Base-by-base conservation (phyloP, 1,140 invertebrate species). In the Frieseomelitta varia region DNA sequence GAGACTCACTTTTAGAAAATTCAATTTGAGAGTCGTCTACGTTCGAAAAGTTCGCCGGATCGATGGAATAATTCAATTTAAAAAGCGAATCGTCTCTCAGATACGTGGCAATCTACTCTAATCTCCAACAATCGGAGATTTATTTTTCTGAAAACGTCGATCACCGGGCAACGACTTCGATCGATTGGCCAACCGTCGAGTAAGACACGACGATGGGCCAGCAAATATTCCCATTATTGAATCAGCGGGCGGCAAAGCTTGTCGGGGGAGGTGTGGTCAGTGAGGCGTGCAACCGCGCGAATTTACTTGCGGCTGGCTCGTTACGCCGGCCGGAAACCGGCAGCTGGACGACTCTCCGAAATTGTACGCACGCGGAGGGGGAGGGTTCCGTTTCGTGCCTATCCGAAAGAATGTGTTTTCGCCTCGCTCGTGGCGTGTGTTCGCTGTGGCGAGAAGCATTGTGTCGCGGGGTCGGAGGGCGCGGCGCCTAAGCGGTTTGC, bases 401-500 rank as follows among this genome's bases (percentile, higher is more conserved):
- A 55, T 53, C 17, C 27, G n/a, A 55, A 75, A 81, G 69, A 74
- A 81, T 63, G 51, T 27, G 68, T 69, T 34, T 47, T 30, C 30
- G 30, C 30, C 30, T 30, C 30, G 53, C 17, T 11, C n/a, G 55
- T n/a, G n/a, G n/a, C n/a, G n/a, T 11, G 39, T 24, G 69, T 51
- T 21, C 27, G 24, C 12, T 69, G 53, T 56, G 21, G 12, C 53
- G 65, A 71, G 71, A 80, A 61, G 34, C 34, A 8, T 6, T 8
- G 39, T 80, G 55, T 30, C 53, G 30, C 27, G 30, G 8, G 19
- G 10, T 19, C 65, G 39, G 39, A 30, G 65, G 15, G 24, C 55
- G 47, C 30, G 67, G 68, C 61, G 27, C 65, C 47, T 80, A 73
- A 72, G 39, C 79, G 79, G 55, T 68, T 47, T 80, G 63, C 63